Percentiles rank a stretch among this genome's conserved stretches.
phyloP scores from a whole-genome alignment of 2,113 vertebrate species.

The Rousettus leschenaultii region DNA sequence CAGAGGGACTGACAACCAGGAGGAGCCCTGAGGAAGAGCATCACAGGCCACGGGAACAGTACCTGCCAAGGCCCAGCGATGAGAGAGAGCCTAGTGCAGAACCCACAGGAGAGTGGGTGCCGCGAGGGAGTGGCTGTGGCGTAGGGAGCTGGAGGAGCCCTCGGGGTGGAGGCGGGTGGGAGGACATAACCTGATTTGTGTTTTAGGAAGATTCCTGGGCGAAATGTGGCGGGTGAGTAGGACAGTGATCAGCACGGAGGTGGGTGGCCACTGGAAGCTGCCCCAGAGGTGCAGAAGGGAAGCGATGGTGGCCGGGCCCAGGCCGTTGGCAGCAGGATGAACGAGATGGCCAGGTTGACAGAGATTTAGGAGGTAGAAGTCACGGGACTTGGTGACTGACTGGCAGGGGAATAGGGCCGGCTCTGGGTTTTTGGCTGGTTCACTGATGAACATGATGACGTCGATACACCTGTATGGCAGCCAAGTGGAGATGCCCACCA shows the following conservation, averaged over 20 bases:
- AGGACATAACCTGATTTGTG: background rate
- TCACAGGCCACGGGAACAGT: background rate
- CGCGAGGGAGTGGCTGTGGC: rapidly evolving
- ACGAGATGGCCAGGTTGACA: background rate
- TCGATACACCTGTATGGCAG: too few relatives aligned
- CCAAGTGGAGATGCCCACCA: background rate
- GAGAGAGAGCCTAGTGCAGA: background rate
- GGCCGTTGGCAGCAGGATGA: background rate
- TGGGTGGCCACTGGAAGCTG: background rate
- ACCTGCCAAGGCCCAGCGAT: background rate
- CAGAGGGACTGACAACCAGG: background rate
- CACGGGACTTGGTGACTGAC: background rate
- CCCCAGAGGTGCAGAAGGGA: background rate
- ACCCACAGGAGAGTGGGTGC: rapidly evolving
- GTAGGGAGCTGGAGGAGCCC: rapidly evolving
- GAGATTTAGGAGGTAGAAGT: background rate
- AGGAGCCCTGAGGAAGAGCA: background rate
- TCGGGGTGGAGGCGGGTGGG: rapidly evolving
- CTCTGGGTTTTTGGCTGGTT: background rate
- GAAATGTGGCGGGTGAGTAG: background rate
- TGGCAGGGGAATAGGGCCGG: background rate
- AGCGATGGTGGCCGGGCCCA: background rate
- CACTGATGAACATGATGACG: background rate
- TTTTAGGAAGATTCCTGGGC: background rate
- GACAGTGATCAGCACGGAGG: background rate